Conservation (phyloP, 2,113 vertebrate genomes). For the Galeopterus variegatus region DNA sequence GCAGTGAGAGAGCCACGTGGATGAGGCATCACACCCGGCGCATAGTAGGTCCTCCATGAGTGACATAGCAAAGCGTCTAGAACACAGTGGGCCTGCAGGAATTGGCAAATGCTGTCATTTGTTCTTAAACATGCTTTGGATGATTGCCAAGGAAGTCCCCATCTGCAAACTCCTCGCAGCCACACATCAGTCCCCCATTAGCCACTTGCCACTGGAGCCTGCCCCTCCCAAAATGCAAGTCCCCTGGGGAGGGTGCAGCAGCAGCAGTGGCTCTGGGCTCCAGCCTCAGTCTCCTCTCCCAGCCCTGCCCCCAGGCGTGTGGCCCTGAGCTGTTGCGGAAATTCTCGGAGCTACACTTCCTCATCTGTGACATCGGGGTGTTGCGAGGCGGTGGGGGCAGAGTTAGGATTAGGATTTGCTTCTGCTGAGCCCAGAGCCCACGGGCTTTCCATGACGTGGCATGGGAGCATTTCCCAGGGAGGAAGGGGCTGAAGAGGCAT, state of each 20-base stretch:
- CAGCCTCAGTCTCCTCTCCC: not conserved
- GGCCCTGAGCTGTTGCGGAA: no score
- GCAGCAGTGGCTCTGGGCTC: accelerated
- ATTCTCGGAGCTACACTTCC: no score
- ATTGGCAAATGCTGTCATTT: not conserved
- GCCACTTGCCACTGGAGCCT: no score
- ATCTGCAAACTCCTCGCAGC: accelerated
- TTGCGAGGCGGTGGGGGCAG: not conserved
- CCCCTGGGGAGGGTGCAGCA: not conserved
- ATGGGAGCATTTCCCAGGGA: not conserved
- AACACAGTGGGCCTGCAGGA: accelerated
- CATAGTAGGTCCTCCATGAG: not conserved
- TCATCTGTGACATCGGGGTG: not conserved
- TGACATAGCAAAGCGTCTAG: accelerated
- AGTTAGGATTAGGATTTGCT: not conserved
- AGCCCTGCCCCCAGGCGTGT: accelerated
- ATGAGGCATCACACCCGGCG: accelerated
- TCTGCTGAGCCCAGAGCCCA: not conserved
- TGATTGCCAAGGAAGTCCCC: not conserved
- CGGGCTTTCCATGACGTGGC: accelerated
- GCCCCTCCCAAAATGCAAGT: accelerated
- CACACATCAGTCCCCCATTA: accelerated
- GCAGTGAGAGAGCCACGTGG: accelerated
- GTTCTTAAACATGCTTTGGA: not conserved
- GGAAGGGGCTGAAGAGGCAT: not conserved